Evolutionary conservation across 1,140 invertebrate species (phyloP), one percentile per base, ranked within the genome.

Genomic region (Eufriesea mexicana): DNA sequence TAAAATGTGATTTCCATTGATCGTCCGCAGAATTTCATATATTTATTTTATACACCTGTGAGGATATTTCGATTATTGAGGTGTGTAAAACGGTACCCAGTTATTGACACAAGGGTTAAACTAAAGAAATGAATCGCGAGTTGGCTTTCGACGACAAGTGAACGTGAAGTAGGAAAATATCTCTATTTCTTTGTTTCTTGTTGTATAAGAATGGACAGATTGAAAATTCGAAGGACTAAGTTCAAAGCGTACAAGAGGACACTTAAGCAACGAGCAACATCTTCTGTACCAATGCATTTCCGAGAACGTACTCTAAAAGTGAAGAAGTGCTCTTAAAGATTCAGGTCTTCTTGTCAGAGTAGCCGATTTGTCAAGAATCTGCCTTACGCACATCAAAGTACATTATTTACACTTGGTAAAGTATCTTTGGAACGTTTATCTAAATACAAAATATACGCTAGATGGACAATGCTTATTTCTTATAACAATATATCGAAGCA

Each of bases 261-360:
- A n/a, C 64, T 66, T 10, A 8, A 45, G 35, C 35, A 68, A 10
- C 42, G 66, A 47, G 45, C 47, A 45, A 6, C 16, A 35, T 68
- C 45, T 68, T 68, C 47, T 25, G 66, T 49, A 16, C 66, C n/a
- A 47, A 25, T 68, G 66, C 66, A 25, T 14, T 9, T 23, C 2
- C 23, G 14, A 49, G 66, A 49, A 68, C 45, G 45, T 18, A 25
- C 66, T 68, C 14, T 0, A 25, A 47, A 68, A 47, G 23, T 45
- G 45, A 68, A 66, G 64, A 20, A 68, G n/a, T 47, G 66, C 66
- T 68, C 45, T 68, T 49, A 18, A 67, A 67, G 66, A 67, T 67
- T 67, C 66, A 67, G 23, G 66, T 2, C 42, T 47, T 25, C 12
- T 67, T 23, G 23, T 45, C 64, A 45, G 64, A 35, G 42, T 25